A percentile compares a stretch with the other conserved stretches of the same genome.
Conservation (phyloP, 2,113 vertebrate genomes). For the Hemiscyllium ocellatum region DNA sequence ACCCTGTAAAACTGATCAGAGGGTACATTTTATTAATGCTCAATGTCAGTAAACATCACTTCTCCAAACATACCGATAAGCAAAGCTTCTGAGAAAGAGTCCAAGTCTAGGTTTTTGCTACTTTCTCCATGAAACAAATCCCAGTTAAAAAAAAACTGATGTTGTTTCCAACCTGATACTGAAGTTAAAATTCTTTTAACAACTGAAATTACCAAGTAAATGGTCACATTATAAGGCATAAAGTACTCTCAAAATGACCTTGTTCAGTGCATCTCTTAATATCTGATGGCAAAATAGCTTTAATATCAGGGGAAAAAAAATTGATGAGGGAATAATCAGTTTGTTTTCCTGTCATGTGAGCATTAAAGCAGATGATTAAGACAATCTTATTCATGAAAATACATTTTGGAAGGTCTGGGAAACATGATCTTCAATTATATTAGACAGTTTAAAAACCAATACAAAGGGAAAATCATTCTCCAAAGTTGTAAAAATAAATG, state of each 20-base stretch:
- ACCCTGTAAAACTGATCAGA: not conserved
- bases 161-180: not conserved
- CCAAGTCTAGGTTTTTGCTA: not conserved
- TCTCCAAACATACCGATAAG: not conserved
- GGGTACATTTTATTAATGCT: not conserved
- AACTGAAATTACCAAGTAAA: constrained; percentile 10
- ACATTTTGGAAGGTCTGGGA: not conserved
- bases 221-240: constrained; percentile 5
- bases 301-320: not conserved
- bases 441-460: not conserved
- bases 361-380: not conserved
- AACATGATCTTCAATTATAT: not conserved
- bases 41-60: not conserved
- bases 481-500: not conserved
- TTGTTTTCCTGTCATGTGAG: not conserved
- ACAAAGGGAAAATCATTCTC: not conserved
- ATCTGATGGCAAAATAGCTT: not conserved
- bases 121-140: not conserved
- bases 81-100: not conserved
- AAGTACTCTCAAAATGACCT: not conserved
- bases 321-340: not conserved
- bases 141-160: not conserved
- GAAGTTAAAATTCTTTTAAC: not conserved
- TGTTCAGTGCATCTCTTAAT: constrained; percentile 18
- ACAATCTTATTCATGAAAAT: not conserved